Conservation (phyloP, 2,113 vertebrate species). For the Microtus oregoni region DNA sequence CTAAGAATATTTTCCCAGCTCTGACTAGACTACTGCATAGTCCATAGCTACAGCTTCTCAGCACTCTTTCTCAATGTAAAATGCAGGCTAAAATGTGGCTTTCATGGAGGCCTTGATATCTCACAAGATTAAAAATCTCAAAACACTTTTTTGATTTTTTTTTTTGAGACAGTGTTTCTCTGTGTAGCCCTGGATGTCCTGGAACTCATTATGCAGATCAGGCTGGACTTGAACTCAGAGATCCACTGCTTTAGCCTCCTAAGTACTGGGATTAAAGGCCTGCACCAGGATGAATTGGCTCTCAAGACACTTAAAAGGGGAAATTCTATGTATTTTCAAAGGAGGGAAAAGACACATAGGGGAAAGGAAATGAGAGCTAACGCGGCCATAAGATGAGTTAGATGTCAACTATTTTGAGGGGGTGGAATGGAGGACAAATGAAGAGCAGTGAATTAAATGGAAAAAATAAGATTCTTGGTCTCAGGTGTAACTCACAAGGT, state of each 20-base stretch:
- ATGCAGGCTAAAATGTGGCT: not conserved
- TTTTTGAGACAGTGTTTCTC: not conserved
- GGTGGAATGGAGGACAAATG: not conserved
- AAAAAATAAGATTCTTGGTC: conserved; percentile 62
- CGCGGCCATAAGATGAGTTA: conserved; percentile 26
- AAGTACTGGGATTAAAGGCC: not conserved
- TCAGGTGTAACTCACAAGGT: conserved; percentile 69
- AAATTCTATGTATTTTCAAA: conserved; percentile 44
- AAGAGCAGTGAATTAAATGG: conserved; percentile 77
- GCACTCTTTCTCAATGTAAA: not conserved
- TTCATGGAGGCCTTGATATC: conserved; percentile 17
- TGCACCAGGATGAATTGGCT: not conserved
- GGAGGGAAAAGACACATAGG: not conserved
- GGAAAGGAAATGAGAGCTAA: not conserved
- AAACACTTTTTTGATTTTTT: not conserved
- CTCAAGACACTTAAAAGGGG: not conserved
- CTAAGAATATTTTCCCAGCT: conserved; percentile 32
- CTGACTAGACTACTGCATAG: not conserved
- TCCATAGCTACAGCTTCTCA: conserved; percentile 49
- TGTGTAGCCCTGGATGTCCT: not conserved
- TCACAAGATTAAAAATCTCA: not conserved
- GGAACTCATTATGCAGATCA: not conserved
- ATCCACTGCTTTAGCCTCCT: not conserved
- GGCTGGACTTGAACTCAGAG: not conserved
- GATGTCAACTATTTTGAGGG: conserved; percentile 19